Conservation (phyloP, 2,797 vertebrate genomes). For the Pelochelys cantorii region DNA sequence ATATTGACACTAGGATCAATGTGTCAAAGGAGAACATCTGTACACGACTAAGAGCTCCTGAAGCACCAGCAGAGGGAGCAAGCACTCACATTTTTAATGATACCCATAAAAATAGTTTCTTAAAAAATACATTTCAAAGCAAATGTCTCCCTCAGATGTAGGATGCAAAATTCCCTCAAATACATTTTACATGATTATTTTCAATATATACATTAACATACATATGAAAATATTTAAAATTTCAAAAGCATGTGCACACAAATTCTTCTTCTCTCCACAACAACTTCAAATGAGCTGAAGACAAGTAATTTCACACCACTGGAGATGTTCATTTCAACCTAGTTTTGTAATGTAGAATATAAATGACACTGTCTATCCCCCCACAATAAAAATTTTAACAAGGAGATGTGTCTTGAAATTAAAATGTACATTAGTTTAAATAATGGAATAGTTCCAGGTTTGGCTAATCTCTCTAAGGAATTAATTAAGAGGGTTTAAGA, state of each 20-base stretch:
- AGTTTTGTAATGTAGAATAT: neutral
- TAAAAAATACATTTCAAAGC: neutral
- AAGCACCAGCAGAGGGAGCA: slow-evolving; percentile 5
- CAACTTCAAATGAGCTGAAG: neutral
- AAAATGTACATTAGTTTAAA: neutral
- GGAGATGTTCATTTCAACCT: neutral
- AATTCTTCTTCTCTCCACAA: neutral
- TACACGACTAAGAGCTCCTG: neutral
- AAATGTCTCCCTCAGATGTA: neutral
- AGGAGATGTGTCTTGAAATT: neutral
- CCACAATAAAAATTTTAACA: neutral
- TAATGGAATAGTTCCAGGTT: neutral
- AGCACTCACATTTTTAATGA: neutral
- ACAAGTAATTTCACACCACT: accelerated
- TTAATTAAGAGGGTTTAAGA: neutral
- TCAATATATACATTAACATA: neutral
- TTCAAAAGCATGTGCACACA: neutral
- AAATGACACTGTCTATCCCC: neutral
- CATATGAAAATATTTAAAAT: neutral
- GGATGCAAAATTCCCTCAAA: neutral
- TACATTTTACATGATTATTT: neutral
- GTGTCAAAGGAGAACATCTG: neutral
- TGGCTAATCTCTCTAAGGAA: neutral
- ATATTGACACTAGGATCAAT: neutral
- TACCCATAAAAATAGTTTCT: neutral